Conservation (phyloP, 2,797 vertebrate species). For the Malurus splendens region DNA sequence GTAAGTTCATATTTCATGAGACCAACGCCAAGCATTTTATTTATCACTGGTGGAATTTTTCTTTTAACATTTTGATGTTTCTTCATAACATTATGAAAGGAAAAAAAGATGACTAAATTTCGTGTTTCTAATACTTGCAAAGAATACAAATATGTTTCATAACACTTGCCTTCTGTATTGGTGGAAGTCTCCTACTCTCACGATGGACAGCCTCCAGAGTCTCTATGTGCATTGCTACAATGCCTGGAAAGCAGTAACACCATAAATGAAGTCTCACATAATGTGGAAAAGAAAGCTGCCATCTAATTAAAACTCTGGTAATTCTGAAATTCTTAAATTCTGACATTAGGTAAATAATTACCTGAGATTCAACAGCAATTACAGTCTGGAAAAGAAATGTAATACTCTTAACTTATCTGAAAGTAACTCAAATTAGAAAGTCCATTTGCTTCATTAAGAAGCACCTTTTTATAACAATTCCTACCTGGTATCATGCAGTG, state of each 20-base stretch:
- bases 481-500: conserved; percentile 98
- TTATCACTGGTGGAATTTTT: conserved; percentile 36
- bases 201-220: conserved; percentile 93
- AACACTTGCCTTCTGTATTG: conserved; percentile 93
- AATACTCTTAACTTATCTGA: neutral
- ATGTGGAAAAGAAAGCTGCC: neutral
- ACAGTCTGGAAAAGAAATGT: neutral
- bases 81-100: neutral
- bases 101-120: neutral
- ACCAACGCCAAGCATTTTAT: conserved; percentile 40
- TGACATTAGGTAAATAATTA: neutral
- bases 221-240: conserved; percentile 98
- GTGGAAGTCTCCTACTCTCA: conserved; percentile 93
- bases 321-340: neutral
- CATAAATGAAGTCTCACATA: conserved; percentile 12
- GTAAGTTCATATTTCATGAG: conserved; percentile 35
- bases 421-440: neutral
- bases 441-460: neutral
- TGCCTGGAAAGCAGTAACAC: conserved; percentile 75
- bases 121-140: neutral
- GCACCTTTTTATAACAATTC: neutral
- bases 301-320: neutral
- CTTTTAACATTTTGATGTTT: conserved; percentile 12
- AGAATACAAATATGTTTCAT: conserved; percentile 25
- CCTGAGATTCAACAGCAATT: neutral